These are phyloP conservation scores for Pomatorhinus ruficollis DNA, from an alignment of 2,113 vertebrate genomes.

Conservation along the genomic window DNA sequence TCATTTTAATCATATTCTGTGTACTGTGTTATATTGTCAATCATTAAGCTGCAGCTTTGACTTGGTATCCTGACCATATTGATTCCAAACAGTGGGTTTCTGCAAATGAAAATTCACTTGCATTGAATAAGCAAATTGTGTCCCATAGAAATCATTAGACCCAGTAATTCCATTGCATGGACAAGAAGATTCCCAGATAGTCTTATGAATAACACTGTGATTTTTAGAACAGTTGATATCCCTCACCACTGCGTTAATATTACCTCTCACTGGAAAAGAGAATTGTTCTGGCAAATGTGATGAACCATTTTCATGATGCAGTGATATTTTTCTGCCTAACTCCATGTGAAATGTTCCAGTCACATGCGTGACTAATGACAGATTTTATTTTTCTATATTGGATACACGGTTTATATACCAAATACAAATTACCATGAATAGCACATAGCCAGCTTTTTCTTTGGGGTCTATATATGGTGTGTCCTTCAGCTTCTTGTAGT, in stretches of 20 bases:
- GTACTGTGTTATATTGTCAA: slow-evolving; percentile 52
- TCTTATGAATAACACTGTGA: slow-evolving; percentile 4
- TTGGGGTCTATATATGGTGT: background rate
- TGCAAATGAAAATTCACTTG: background rate
- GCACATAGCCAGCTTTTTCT: background rate
- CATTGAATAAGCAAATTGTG: background rate
- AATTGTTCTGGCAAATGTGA: background rate
- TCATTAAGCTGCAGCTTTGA: slow-evolving; percentile 50
- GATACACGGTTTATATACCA: slow-evolving; percentile 39
- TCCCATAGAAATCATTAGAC: background rate
- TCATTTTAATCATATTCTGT: slow-evolving; percentile 55
- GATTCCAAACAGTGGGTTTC: slow-evolving; percentile 39
- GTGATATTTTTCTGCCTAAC: slow-evolving; percentile 38
- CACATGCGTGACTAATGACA: background rate
- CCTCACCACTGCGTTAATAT: background rate
- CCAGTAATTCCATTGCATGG: background rate
- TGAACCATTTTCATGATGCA: background rate
- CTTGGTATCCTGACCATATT: slow-evolving; percentile 65
- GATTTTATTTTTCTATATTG: slow-evolving; percentile 67
- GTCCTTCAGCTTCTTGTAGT: background rate
- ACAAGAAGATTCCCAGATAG: background rate
- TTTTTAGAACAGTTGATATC: slow-evolving; percentile 9
- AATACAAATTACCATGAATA: slow-evolving; percentile 16
- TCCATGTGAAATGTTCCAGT: background rate
- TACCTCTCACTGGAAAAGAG: slow-evolving; percentile 11